phyloP scores from a whole-genome alignment of 1,140 invertebrate species.

The Lucilia cuprina region DNA sequence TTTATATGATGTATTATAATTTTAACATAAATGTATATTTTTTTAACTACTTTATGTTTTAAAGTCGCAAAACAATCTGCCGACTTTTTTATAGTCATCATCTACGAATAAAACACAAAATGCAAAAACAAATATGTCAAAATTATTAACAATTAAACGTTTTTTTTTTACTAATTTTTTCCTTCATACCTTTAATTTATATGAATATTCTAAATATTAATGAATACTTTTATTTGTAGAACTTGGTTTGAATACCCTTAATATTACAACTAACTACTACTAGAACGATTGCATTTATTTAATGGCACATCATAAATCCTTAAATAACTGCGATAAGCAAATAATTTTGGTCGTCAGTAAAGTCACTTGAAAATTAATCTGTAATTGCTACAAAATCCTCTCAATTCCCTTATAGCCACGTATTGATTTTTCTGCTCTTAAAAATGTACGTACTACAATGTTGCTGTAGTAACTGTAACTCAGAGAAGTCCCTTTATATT shows the following conservation, averaged over 20 bases:
- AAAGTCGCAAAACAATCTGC: too few species aligned
- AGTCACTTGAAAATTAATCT: not conserved
- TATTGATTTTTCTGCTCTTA: not conserved
- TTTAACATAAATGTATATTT: too few species aligned
- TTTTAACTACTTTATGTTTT: too few species aligned
- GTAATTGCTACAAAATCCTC: not conserved
- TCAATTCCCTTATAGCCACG: not conserved
- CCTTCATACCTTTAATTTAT: too few species aligned
- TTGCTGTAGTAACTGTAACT: not conserved
- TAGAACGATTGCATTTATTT: not conserved
- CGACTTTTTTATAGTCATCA: too few species aligned
- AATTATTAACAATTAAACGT: too few species aligned
- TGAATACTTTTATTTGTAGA: too few species aligned
- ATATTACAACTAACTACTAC: not conserved
- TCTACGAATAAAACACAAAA: too few species aligned
- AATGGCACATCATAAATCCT: conserved; percentile 7
- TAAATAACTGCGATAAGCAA: not conserved
- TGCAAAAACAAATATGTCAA: too few species aligned
- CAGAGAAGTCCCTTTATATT: not conserved
- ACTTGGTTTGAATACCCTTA: not conserved
- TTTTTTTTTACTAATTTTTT: too few species aligned
- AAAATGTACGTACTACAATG: not conserved
- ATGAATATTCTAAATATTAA: too few species aligned
- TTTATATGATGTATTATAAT: too few species aligned
- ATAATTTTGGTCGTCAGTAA: not conserved